Base-by-base conservation (phyloP, 2,113 vertebrate genomes). In the Neofelis nebulosa region DNA sequence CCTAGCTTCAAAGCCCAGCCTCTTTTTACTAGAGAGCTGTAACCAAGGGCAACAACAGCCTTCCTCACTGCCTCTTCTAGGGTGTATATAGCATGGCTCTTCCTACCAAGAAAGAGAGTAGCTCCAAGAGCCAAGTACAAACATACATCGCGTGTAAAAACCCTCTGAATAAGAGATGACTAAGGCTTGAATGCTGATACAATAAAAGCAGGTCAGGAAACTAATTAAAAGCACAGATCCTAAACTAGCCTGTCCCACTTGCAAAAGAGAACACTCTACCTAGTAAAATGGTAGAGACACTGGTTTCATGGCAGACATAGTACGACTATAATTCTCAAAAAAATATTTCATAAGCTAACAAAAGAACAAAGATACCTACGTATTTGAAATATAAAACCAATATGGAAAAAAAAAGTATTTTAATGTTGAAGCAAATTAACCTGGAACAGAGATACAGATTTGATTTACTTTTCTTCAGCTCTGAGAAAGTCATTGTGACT, bases 321-420 rank as follows among this genome's bases (percentile, higher is more conserved):
- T 6, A 71, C 6, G 55, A 65, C 41, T 76, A 7, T 6, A 76
- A 71, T 25, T 79, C 55, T 36, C 25, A 80, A 93, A 74, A 74
- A 88, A 71, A 45, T 31, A 55, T 50, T 69, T 68, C 57, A 78
- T 45, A 57, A 76, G 71, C 23, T 73, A 86, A 85, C 33, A 89
- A 25, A 23, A 95, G 29, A 92, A n/a, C 66, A 80, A 74, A 74
- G 33, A 73, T 55, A 41, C 1, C 19, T 31, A 61, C 10, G 15
- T 57, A 52, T 73, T 68, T 95, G 52, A 97, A 93, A 94, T 63
- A 80, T 38, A 55, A 85, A 87, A 11, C 50, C 55, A 73, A 65
- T 18, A 65, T 55, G 6, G 6, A 78, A 82, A 82, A 36, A 88
- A 78, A 82, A 82, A 33, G 1, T 16, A 80, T 21, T 82, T 48